A percentile compares a stretch with the other conserved stretches of the same genome.
phyloP scores from a whole-genome alignment of 2,888 invertebrate species.

The Rhyacophila evoluta region DNA sequence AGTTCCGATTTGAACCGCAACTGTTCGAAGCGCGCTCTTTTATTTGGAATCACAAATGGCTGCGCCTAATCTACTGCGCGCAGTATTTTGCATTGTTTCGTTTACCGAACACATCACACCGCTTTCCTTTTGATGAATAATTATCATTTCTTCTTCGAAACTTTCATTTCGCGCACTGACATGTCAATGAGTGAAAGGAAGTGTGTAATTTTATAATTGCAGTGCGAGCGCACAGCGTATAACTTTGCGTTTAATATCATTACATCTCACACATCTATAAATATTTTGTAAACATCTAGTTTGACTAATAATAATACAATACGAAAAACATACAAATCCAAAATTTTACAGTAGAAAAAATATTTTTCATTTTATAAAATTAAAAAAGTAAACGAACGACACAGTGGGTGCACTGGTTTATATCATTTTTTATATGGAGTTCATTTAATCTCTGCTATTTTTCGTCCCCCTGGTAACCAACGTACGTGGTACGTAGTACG shows the following conservation, averaged over 20 bases:
- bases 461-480: no score
- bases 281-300: no score
- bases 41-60: neutral
- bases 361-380: no score
- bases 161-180: slow-evolving; percentile 14
- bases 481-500: no score
- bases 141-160: slow-evolving; percentile 14
- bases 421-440: no score
- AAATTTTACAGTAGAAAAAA: no score
- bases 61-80: neutral
- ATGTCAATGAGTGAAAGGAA: slow-evolving; percentile 22
- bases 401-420: no score
- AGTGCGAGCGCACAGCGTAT: neutral
- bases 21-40: neutral
- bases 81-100: neutral
- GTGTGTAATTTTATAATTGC: slow-evolving; percentile 9
- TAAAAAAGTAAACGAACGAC: no score
- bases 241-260: neutral
- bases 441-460: no score
- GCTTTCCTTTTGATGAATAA: slow-evolving; percentile 19
- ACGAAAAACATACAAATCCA: no score
- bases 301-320: no score
- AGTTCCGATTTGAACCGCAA: neutral
- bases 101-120: neutral
- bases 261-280: no score